These are phyloP conservation scores for Brachionichthys hirsutus DNA, from an alignment of 2,113 vertebrate species.

Conservation along the genomic window DNA sequence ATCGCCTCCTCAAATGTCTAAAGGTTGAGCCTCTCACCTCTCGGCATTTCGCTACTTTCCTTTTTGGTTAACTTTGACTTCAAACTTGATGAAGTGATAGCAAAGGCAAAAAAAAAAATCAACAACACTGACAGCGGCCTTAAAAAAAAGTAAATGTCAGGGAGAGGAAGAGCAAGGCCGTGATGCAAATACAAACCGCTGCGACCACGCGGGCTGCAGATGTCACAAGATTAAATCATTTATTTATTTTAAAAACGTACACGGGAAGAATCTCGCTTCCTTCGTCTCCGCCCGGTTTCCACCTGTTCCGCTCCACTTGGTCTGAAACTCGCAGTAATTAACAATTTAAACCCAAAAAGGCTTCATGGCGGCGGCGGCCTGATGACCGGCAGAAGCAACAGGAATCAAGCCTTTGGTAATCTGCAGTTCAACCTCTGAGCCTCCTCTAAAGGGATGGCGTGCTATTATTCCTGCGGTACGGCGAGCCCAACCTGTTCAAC, in stretches of 20 bases:
- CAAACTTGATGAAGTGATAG: slow-evolving; percentile 52
- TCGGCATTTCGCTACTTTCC: slow-evolving; percentile 61
- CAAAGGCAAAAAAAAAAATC: slow-evolving; percentile 26
- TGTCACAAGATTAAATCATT: background rate
- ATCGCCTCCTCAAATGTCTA: slow-evolving; percentile 68
- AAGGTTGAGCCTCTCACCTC: slow-evolving; percentile 69
- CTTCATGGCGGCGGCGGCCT: background rate
- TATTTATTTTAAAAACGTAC: background rate
- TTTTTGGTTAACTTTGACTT: slow-evolving; percentile 49
- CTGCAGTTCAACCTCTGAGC: slow-evolving; percentile 4
- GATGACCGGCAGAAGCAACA: background rate
- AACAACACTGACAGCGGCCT: slow-evolving; percentile 40
- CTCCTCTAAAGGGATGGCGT: slow-evolving; percentile 11
- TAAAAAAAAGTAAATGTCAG: slow-evolving; percentile 65
- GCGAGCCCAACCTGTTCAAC: background rate
- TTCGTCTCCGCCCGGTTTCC: too few species aligned
- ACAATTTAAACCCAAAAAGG: too few species aligned
- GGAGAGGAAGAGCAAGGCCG: slow-evolving; percentile 7
- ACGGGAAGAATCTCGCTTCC: too few species aligned
- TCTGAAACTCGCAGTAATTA: too few species aligned
- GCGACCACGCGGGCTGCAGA: background rate
- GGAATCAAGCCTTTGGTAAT: slow-evolving; percentile 9
- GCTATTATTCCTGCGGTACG: slow-evolving; percentile 3
- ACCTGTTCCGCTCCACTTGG: too few species aligned
- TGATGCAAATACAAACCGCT: background rate